Conservation (phyloP, 2,888 invertebrate genomes). For the Diaprepes abbreviatus region DNA sequence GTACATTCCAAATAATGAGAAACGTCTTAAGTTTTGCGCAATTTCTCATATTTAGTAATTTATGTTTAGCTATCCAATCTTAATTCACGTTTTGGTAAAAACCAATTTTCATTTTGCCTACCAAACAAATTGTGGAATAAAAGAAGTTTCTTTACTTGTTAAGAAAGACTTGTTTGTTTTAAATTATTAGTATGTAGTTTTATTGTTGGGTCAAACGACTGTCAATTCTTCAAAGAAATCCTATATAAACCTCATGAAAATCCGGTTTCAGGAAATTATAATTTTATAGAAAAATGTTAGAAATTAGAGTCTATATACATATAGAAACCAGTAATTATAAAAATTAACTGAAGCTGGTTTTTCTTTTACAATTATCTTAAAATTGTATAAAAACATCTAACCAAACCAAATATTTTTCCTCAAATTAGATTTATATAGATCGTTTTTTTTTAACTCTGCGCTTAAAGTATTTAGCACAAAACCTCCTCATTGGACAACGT, state of each 20-base stretch:
- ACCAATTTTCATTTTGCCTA: neutral
- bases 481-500: neutral
- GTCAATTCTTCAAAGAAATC: neutral
- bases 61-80: conserved; percentile 14
- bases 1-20: conserved; percentile 22
- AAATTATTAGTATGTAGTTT: neutral
- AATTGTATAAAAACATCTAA: neutral
- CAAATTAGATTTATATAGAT: too few relatives aligned
- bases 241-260: neutral
- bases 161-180: neutral
- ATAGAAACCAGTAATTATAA: neutral
- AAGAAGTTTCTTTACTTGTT: neutral
- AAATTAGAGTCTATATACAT: neutral
- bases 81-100: conserved; percentile 2
- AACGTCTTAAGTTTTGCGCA: neutral
- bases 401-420: neutral
- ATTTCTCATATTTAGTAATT: conserved; percentile 18
- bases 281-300: neutral
- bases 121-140: neutral
- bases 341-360: neutral
- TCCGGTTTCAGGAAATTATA: neutral
- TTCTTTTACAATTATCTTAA: neutral
- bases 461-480: neutral
- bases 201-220: neutral
- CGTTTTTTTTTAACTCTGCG: too few relatives aligned